Percentiles rank a stretch among this genome's conserved stretches.
phyloP scores from a whole-genome alignment of 2,888 invertebrate genomes.

The Thymelicus sylvestris region DNA sequence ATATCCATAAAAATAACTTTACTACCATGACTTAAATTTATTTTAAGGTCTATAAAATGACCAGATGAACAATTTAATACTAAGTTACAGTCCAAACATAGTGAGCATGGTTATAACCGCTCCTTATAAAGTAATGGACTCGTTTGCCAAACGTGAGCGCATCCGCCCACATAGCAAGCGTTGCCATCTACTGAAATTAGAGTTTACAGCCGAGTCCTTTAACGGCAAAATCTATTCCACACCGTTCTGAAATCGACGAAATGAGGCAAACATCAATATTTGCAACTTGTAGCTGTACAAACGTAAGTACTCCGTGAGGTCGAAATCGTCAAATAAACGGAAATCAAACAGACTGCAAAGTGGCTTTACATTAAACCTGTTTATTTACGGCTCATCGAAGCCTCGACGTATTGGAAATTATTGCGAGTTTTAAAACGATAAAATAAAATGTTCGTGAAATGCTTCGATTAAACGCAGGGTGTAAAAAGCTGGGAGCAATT shows the following conservation, averaged over 20 bases:
- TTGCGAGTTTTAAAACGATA: slow-evolving; percentile 68
- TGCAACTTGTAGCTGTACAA: slow-evolving; percentile 32
- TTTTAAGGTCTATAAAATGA: slow-evolving; percentile 1
- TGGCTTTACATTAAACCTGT: slow-evolving; percentile 66
- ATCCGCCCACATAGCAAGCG: slow-evolving; percentile 25
- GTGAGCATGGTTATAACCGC: slow-evolving; percentile 13
- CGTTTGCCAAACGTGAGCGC: slow-evolving; percentile 32
- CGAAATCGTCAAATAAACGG: slow-evolving; percentile 47
- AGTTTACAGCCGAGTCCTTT: slow-evolving; percentile 12
- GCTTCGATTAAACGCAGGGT: slow-evolving; percentile 60
- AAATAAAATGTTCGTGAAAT: slow-evolving; percentile 62
- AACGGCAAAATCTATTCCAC: slow-evolving; percentile 24
- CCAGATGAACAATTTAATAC: slow-evolving; percentile 12
- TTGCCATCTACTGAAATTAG: slow-evolving; percentile 17
- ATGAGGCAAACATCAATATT: slow-evolving; percentile 33
- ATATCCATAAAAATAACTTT: neutral
- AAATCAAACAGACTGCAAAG: slow-evolving; percentile 61
- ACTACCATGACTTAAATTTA: neutral
- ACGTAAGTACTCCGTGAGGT: slow-evolving; percentile 20
- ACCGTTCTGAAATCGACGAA: slow-evolving; percentile 26
- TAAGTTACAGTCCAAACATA: slow-evolving; percentile 19
- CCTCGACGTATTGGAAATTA: slow-evolving; percentile 69
- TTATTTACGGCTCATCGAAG: slow-evolving; percentile 68
- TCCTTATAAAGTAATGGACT: slow-evolving; percentile 27
- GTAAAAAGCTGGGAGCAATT: slow-evolving; percentile 71